Evolutionary conservation across 2,113 vertebrate genomes (phyloP).

Genomic region (Zosterops lateralis): DNA sequence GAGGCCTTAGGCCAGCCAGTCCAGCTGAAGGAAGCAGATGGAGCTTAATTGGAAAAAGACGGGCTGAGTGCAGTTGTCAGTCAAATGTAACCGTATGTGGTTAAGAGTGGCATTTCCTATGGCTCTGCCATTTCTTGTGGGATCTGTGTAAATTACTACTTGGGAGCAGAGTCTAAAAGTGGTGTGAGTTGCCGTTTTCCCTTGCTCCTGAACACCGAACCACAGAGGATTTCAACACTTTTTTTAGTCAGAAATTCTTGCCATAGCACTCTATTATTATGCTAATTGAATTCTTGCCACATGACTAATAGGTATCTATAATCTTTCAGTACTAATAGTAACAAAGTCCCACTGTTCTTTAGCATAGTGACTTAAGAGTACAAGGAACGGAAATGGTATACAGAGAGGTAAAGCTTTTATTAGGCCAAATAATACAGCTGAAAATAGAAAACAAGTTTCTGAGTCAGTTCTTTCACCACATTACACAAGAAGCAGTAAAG

Average conservation of each 20-base stretch:
- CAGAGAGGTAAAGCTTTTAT: slow-evolving; percentile 20
- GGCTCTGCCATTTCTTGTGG: slow-evolving; percentile 45
- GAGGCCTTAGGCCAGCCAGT: neutral
- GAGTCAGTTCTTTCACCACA: slow-evolving; percentile 16
- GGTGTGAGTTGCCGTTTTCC: neutral
- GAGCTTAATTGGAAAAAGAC: slow-evolving; percentile 39
- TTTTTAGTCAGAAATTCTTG: neutral
- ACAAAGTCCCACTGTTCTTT: neutral
- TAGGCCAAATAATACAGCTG: neutral
- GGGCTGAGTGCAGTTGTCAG: neutral
- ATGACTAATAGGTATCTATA: neutral
- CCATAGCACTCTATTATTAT: neutral
- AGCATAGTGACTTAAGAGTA: neutral
- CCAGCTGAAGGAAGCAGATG: neutral
- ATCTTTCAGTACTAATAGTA: neutral
- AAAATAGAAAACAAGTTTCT: slow-evolving; percentile 40
- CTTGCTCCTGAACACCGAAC: neutral
- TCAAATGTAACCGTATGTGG: neutral
- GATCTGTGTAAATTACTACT: slow-evolving; percentile 40
- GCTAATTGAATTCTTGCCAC: neutral
- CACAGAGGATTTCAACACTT: neutral
- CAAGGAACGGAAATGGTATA: neutral
- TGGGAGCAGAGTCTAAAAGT: neutral
- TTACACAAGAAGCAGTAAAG: neutral
- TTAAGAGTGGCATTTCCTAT: slow-evolving; percentile 38